Conservation (phyloP, 92 coral and sea anemone species). For the Epizoanthus illoricatus region DNA sequence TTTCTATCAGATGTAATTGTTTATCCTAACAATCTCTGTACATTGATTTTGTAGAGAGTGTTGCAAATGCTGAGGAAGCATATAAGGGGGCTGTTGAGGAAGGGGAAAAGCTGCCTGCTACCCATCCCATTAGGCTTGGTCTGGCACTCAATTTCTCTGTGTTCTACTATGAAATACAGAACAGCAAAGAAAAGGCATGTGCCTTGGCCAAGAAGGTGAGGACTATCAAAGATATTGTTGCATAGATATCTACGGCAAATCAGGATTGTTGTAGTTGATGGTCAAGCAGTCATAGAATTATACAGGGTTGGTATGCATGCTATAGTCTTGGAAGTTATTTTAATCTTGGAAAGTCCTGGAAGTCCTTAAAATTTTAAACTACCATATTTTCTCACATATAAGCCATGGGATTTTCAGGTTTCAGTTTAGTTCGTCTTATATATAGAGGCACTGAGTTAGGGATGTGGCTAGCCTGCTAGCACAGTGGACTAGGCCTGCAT, state of each 20-base stretch:
- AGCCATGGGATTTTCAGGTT: too few relatives aligned
- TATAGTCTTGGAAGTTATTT: too few relatives aligned
- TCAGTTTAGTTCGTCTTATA: too few relatives aligned
- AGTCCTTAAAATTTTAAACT: too few relatives aligned
- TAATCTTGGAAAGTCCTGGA: too few relatives aligned
- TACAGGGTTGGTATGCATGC: too few relatives aligned
- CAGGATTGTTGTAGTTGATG: background rate
- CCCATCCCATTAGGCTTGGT: conserved; percentile 95
- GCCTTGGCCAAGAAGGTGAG: conserved; percentile 78
- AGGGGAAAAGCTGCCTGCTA: conserved; percentile 45
- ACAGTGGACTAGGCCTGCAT: too few relatives aligned
- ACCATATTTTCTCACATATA: too few relatives aligned
- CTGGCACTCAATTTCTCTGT: conserved; percentile 96
- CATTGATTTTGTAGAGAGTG: background rate
- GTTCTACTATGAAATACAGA: conserved; percentile 87
- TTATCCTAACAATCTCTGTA: background rate
- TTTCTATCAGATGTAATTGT: background rate
- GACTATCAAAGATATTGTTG: background rate
- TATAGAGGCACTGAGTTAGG: too few relatives aligned
- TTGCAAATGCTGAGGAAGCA: background rate
- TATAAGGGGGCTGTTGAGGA: background rate
- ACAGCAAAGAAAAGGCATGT: conserved; percentile 65
- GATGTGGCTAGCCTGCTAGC: too few relatives aligned
- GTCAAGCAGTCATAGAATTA: background rate
- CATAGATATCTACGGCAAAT: background rate